Evolutionary conservation across 2,797 vertebrate genomes (phyloP).

Genomic region (Hippocampus kuda): DNA sequence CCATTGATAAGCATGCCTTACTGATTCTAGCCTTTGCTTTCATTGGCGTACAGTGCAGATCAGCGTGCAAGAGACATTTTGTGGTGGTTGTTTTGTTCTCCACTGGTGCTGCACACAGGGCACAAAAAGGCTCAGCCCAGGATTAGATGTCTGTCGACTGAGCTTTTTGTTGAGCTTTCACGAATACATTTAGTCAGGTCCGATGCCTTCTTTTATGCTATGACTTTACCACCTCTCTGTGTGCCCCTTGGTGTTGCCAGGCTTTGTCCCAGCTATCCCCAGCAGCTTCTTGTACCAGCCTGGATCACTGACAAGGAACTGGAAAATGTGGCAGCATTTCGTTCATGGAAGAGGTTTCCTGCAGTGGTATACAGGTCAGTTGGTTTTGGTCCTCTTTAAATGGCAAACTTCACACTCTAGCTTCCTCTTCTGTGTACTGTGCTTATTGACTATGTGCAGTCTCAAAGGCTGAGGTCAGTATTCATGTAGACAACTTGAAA

Average conservation of each 20-base stretch:
- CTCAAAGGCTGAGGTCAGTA: not conserved
- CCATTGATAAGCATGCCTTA: conserved; percentile 11
- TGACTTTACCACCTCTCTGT: conserved; percentile 19
- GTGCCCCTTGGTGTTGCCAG: conserved; percentile 52
- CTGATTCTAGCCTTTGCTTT: conserved; percentile 24
- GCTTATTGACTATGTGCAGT: not conserved
- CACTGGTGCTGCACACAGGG: conserved; percentile 20
- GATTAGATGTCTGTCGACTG: conserved; percentile 51
- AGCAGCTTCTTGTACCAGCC: conserved; percentile 91
- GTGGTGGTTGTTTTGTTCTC: conserved; percentile 44
- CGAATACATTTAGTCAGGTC: conserved; percentile 6
- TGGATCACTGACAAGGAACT: conserved; percentile 98
- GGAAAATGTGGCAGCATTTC: conserved; percentile 90
- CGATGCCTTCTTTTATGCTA: conserved; percentile 8
- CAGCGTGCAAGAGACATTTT: conserved; percentile 20
- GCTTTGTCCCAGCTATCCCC: conserved; percentile 92
- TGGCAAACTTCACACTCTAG: conserved; percentile 11
- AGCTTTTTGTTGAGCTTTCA: conserved; percentile 36
- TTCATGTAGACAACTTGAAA: not conserved
- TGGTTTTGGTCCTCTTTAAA: conserved; percentile 16
- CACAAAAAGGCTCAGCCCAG: conserved; percentile 36
- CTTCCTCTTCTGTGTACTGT: conserved; percentile 1
- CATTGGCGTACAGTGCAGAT: conserved; percentile 17
- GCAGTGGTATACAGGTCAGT: conserved; percentile 88
- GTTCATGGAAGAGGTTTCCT: conserved; percentile 96